Conservation (phyloP, 2,888 invertebrate genomes). For the Ormyrus thymus region DNA sequence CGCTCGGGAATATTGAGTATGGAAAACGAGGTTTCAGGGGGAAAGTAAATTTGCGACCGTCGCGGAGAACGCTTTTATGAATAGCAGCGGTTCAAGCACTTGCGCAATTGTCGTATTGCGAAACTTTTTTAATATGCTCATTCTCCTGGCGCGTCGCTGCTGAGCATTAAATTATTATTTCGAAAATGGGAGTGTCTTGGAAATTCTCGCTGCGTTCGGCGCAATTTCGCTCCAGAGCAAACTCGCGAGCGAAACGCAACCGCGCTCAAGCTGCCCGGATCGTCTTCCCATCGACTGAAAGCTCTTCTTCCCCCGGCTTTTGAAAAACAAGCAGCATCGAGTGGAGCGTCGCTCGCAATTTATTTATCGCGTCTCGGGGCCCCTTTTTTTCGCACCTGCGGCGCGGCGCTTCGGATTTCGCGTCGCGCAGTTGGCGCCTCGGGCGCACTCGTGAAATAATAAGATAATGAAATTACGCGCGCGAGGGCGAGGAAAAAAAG, state of each 20-base stretch:
- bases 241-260: too few relatives aligned
- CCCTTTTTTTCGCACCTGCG: conserved; percentile 28
- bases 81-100: background rate
- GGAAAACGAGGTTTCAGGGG: too few relatives aligned
- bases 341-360: conserved; percentile 16
- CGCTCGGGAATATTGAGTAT: too few relatives aligned
- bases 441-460: conserved; percentile 36
- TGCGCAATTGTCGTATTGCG: background rate
- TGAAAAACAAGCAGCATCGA: conserved; percentile 12
- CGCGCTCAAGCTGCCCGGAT: too few relatives aligned
- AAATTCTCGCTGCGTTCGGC: too few relatives aligned
- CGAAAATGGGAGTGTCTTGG: background rate
- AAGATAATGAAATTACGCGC: conserved; percentile 45
- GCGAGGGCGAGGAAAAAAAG: background rate
- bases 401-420: background rate
- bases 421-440: background rate
- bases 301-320: background rate
- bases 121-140: conserved; percentile 43
- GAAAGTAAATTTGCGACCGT: background rate
- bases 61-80: background rate
- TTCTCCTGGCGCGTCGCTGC: background rate
- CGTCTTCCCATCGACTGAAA: too few relatives aligned
- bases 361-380: conserved; percentile 29
- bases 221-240: too few relatives aligned
- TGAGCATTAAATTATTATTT: background rate